A percentile compares a stretch with the other conserved stretches of the same genome.
Evolutionary conservation across 1,140 invertebrate species (phyloP).

Genomic region (Archegozetes longisetosus): DNA sequence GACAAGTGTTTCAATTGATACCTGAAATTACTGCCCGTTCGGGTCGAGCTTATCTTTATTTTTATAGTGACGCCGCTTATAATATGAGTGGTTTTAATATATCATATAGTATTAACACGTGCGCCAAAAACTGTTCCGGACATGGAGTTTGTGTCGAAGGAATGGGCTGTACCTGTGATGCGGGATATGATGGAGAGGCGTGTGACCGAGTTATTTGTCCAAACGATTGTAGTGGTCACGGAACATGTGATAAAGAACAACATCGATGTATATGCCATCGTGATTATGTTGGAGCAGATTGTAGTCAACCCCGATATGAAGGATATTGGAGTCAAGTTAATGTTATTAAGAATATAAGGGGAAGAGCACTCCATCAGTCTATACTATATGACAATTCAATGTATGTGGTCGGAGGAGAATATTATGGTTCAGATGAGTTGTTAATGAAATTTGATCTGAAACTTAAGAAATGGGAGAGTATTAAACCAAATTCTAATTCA

Average conservation of each 20-base stretch:
- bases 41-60: slow-evolving; percentile 63
- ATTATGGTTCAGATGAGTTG: slow-evolving; percentile 10
- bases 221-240: slow-evolving; percentile 49
- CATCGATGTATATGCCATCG: slow-evolving; percentile 41
- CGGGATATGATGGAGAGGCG: slow-evolving; percentile 59
- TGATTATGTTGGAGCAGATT: slow-evolving; percentile 53
- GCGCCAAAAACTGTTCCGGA: slow-evolving; percentile 44
- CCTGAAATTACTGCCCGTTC: slow-evolving; percentile 71
- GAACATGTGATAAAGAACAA: slow-evolving; percentile 38
- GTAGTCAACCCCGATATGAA: slow-evolving; percentile 45
- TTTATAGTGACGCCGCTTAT: slow-evolving; percentile 92
- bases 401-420: slow-evolving; percentile 64
- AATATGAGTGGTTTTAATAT: slow-evolving; percentile 95
- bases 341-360: slow-evolving; percentile 36
- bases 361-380: slow-evolving; percentile 59
- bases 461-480: slow-evolving; percentile 10
- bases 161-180: slow-evolving; percentile 58
- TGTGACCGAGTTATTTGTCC: slow-evolving; percentile 71
- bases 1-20: slow-evolving; percentile 42
- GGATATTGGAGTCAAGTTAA: slow-evolving; percentile 50
- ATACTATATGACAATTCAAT: slow-evolving; percentile 57
- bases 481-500: neutral
- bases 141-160: slow-evolving; percentile 58
- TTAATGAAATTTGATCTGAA: slow-evolving; percentile 15
- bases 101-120: slow-evolving; percentile 47